These are phyloP conservation scores for Lepidocyrtinus sp. DNA, from an alignment of 2,888 invertebrate genomes.

Conservation along the genomic window DNA sequence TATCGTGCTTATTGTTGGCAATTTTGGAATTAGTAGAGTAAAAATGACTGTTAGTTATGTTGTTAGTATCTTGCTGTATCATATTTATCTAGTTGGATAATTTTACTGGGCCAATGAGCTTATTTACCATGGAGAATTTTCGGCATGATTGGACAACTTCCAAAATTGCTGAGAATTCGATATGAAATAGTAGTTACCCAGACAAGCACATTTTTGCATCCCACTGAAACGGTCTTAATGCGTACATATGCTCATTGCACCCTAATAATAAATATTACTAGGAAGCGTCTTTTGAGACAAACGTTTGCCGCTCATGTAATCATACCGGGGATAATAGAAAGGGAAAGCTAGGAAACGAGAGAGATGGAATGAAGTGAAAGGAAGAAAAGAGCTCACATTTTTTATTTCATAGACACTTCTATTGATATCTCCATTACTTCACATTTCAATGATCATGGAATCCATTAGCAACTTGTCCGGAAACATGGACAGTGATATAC, in stretches of 20 bases:
- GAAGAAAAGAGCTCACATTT: constrained; percentile 31
- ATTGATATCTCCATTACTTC: constrained; percentile 57
- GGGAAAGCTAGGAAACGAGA: not conserved
- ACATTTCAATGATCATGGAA: constrained; percentile 58
- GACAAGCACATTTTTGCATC: not conserved
- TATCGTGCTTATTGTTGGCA: not conserved
- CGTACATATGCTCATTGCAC: constrained; percentile 12
- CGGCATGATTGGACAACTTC: constrained; percentile 2
- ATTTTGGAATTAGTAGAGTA: not conserved
- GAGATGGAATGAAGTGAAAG: constrained; percentile 20
- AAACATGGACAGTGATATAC: constrained; percentile 58
- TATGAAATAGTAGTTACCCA: not conserved
- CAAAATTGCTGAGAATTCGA: not conserved
- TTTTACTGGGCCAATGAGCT: not conserved
- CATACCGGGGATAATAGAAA: not conserved
- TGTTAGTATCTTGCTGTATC: not conserved
- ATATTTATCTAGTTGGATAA: not conserved
- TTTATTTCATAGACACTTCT: constrained; percentile 47
- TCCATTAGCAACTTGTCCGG: constrained; percentile 56
- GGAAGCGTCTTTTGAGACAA: constrained; percentile 4
- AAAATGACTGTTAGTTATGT: not conserved
- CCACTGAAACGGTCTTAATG: not conserved
- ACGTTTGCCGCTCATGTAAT: constrained; percentile 7
- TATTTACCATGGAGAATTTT: not conserved
- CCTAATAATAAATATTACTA: not conserved